A percentile compares a stretch with the other conserved stretches of the same genome.
These are phyloP conservation scores for Drosophila paranaensis DNA, from an alignment of 2,888 invertebrate genomes.

Conservation along the genomic window DNA sequence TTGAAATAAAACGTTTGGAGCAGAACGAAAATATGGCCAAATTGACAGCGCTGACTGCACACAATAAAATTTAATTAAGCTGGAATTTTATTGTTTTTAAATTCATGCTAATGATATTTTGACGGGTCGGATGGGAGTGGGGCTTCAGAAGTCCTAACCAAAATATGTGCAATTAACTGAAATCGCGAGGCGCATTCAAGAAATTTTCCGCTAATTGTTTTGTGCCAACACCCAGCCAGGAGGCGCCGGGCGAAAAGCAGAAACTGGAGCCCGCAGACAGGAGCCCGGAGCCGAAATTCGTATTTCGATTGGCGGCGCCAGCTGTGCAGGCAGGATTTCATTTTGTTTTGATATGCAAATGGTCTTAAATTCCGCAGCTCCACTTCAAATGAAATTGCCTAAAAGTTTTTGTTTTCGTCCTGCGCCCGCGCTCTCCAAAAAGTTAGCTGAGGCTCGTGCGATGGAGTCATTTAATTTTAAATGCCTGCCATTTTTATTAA, in stretches of 20 bases:
- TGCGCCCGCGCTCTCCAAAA: not conserved
- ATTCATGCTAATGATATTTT: conserved; percentile 80
- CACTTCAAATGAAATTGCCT: conserved; percentile 73
- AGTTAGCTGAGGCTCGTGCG: conserved; percentile 39
- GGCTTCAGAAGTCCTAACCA: conserved; percentile 23
- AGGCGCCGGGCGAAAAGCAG: not conserved
- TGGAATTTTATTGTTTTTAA: conserved; percentile 76
- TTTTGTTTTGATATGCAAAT: conserved; percentile 79
- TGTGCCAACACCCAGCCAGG: conserved; percentile 27
- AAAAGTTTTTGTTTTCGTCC: conserved; percentile 59
- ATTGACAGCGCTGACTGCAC: conserved; percentile 5
- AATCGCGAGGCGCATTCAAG: conserved; percentile 59
- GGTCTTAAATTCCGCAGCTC: conserved; percentile 52
- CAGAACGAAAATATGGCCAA: not conserved
- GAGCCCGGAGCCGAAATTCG: conserved; percentile 23
- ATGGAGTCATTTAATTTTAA: conserved; percentile 74
- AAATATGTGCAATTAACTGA: conserved; percentile 73
- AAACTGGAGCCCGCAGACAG: not conserved
- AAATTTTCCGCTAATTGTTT: conserved; percentile 76
- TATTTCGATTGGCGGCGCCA: conserved; percentile 49
- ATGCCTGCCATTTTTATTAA: conserved; percentile 77
- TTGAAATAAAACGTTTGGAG: not conserved
- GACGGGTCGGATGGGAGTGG: conserved; percentile 21
- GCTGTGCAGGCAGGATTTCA: conserved; percentile 52
- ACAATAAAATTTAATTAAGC: conserved; percentile 77